Evolutionary conservation across 2,888 invertebrate genomes (phyloP), one percentile per base, ranked within the genome.

Genomic region (Drosophila demipolita): DNA sequence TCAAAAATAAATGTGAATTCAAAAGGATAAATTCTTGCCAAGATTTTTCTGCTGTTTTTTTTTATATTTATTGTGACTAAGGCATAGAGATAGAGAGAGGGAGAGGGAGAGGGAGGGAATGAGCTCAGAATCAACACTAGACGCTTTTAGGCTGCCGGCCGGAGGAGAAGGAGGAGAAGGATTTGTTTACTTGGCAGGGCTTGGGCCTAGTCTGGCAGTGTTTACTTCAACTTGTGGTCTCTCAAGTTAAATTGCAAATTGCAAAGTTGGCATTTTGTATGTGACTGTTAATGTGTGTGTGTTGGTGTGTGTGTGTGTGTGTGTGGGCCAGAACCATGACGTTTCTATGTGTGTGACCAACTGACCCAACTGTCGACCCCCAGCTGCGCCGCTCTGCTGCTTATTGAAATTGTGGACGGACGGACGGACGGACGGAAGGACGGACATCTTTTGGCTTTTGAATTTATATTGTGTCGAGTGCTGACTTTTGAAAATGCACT

Each of bases 401-500:
- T 85, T 81, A 83, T 83, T 89, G 84, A 83, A 86, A 83, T 83
- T 73, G 68, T 59, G 53, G 23, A 33, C 63, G 63, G 50, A 38
- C 38, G 23, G 17, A 23, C 35, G 40, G 29, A 57, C 8, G 33
- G 20, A 50, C 20, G 53, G 23, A 52, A 9, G 17, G 36, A 42
- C 32, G 52, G 57, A 50, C 55, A 45, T 62, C 52, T 53, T 67
- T 75, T 70, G 82, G 75, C 80, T 67, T 85, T 87, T 80, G 81
- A 79, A 87, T 89, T 78, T 85, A 82, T 83, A 89, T 86, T 86
- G 89, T 85, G 86, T 73, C 71, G 73, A 82, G 68, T 85, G 85
- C 80, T 83, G 83, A 86, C 87, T 88, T 88, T 83, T 88, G 73
- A 64, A 85, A 86, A 89, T 89, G 78, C 83, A 88, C 87, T 90